phyloP scores from a whole-genome alignment of 2,888 invertebrate genomes.

The Acrobasis consociella region DNA sequence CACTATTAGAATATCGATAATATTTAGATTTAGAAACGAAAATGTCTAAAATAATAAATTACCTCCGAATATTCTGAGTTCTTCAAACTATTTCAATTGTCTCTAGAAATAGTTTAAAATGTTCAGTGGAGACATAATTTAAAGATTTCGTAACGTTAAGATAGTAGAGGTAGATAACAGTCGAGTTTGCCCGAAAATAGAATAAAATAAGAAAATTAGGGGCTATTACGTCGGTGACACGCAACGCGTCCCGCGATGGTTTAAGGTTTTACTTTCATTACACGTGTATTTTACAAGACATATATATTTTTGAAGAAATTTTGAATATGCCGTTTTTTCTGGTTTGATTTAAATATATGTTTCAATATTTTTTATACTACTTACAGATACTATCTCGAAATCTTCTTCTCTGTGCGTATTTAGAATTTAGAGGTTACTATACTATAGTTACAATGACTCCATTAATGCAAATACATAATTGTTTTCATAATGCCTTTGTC shows the following conservation, averaged over 20 bases:
- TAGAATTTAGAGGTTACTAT: too few relatives aligned
- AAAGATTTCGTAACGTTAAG: slow-evolving; percentile 16
- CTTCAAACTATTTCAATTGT: slow-evolving; percentile 7
- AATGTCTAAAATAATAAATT: background rate
- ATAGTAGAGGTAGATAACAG: slow-evolving; percentile 26
- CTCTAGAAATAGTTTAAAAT: slow-evolving; percentile 9
- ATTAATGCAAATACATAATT: too few relatives aligned
- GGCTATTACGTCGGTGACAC: slow-evolving; percentile 24
- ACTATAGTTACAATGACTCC: too few relatives aligned
- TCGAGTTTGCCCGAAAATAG: slow-evolving; percentile 24
- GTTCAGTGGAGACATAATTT: slow-evolving; percentile 6
- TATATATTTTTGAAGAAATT: background rate
- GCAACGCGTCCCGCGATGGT: slow-evolving; percentile 17
- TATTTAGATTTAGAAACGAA: too few relatives aligned
- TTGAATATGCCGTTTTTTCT: too few relatives aligned
- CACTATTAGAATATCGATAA: too few relatives aligned
- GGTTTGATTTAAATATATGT: too few relatives aligned
- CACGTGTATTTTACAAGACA: background rate
- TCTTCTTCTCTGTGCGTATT: too few relatives aligned
- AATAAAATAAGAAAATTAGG: slow-evolving; percentile 26
- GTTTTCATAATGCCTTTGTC: too few relatives aligned
- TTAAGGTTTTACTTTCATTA: slow-evolving; percentile 18
- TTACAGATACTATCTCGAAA: too few relatives aligned
- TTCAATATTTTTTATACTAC: too few relatives aligned
- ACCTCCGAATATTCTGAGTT: background rate